These are phyloP conservation scores for Drosophila recens DNA, from an alignment of 2,888 invertebrate species.

Conservation along the genomic window DNA sequence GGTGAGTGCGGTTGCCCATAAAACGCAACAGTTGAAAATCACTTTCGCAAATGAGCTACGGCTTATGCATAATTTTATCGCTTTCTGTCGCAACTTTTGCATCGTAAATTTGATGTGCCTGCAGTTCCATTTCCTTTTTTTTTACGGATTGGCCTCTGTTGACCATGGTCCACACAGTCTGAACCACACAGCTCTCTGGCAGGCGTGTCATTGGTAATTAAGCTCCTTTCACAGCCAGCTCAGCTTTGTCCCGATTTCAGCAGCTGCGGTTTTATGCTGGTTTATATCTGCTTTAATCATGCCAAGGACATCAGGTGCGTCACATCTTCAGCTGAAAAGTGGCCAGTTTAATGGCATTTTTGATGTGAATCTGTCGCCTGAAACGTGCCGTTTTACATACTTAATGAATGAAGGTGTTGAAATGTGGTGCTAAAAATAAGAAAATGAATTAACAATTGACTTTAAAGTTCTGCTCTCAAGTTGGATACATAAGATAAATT, in stretches of 20 bases:
- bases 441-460: constrained; percentile 26
- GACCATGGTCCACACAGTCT: constrained; percentile 14
- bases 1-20: constrained; percentile 25
- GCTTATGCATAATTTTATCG: constrained; percentile 76
- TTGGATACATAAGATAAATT: not conserved
- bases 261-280: constrained; percentile 28
- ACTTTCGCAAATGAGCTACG: constrained; percentile 73
- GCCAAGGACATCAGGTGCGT: constrained; percentile 42
- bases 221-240: constrained; percentile 66
- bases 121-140: constrained; percentile 31
- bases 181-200: constrained; percentile 27
- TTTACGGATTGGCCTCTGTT: constrained; percentile 49
- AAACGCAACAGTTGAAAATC: constrained; percentile 80
- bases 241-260: constrained; percentile 35
- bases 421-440: constrained; percentile 14
- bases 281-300: constrained; percentile 59
- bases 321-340: constrained; percentile 34
- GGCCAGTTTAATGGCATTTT: constrained; percentile 63
- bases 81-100: constrained; percentile 66
- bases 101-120: constrained; percentile 68
- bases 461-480: constrained; percentile 5
- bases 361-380: constrained; percentile 85
- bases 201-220: constrained; percentile 53
- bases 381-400: constrained; percentile 77
- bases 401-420: constrained; percentile 17